Base-by-base conservation (phyloP, 2,888 invertebrate species). In the Penaeus monodon region DNA sequence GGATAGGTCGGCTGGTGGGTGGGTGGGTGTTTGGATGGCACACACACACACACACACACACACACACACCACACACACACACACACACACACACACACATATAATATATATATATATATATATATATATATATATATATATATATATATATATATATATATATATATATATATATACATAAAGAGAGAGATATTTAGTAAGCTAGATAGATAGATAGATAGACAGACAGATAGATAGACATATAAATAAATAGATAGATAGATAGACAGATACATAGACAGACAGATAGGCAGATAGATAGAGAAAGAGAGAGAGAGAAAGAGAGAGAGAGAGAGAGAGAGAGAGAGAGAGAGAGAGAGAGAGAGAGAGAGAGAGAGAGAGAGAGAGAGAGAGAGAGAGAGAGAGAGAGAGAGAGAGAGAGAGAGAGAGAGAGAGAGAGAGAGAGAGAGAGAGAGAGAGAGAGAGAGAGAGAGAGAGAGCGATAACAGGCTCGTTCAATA, bases 101-200 rank as follows among this genome's bases (percentile, higher is more conserved):
- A 38, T 77, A 77, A 33, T 77, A 44, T 77, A 77, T 77, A 77
- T 44, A 38, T 49, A 77, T 77, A 77, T 77, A 77, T 49, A 77
- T 77, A 77, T 77, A 49, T 77, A 77, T 77, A 77, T 77, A 38
- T 77, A 77, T 77, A 77, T 77, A 77, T 38, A 77, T 77, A 33
- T 77, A 77, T n/a, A 44, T 77, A 77, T 77, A 77, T 77, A 38
- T 77, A 77, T 77, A 77, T 77, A 77, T 77, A 44, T 77, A 77
- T 77, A 77, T 77, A 77, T 77, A 77, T 77, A 77, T 77, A 49
- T 77, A 77, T 77, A 77, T 77, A 77, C 38, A 77, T 77, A 77
- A 38, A 77, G 38, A 77, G 38, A n/a, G 38, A 77, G 38, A 77
- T 77, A 49, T 77, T 38, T 77, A 77, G 38, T 38, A 38, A 77